Evolutionary conservation across 2,797 vertebrate species (phyloP), one percentile per base, ranked within the genome.

Genomic region (Taenioides sp.): DNA sequence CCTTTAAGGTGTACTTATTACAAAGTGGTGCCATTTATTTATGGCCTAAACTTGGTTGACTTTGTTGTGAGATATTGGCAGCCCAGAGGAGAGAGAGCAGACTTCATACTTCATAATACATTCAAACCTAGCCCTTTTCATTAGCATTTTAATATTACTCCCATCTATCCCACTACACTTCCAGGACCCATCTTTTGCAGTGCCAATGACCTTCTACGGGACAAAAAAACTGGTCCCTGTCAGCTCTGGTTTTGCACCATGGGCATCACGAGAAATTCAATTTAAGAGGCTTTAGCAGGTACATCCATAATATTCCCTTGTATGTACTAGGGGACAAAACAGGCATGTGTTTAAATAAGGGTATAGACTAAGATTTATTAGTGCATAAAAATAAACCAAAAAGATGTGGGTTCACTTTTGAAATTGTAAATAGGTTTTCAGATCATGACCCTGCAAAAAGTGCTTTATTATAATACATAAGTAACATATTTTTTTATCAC

Each of bases 81-180:
- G 59, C 62, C 22, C 1, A 25, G 0, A 68, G 23, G 61, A 59
- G 65, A 83, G 74, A 72, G 50, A 65, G 63, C 52, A 63, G 52
- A 80, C 66, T 74, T 66, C 47, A 34, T 49, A 52, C 72, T 80
- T 40, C 59, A 68, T 70, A 79, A 84, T 76, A 73, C 37, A 73
- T 82, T 78, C 57, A 68, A 80, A 84, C 83, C 82, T 75, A 70
- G 63, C 66, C 73, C 73, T 84, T 84, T 84, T 87, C 78, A 90
- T 88, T 86, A 82, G 77, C 79, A 88, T 88, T 86, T 86, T 82
- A 85, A 90, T 87, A 74, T 77, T 76, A 74, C 77, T 81, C 75
- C 87, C 73, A 87, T 86, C 74, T 64, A 77, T 87, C 86, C 79
- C 73, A 72, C 79, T 85, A 76, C 70, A 79, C 67, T 66, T 68